Base-by-base conservation (phyloP, 2,888 invertebrate genomes). In the Mactromeris polynyma region DNA sequence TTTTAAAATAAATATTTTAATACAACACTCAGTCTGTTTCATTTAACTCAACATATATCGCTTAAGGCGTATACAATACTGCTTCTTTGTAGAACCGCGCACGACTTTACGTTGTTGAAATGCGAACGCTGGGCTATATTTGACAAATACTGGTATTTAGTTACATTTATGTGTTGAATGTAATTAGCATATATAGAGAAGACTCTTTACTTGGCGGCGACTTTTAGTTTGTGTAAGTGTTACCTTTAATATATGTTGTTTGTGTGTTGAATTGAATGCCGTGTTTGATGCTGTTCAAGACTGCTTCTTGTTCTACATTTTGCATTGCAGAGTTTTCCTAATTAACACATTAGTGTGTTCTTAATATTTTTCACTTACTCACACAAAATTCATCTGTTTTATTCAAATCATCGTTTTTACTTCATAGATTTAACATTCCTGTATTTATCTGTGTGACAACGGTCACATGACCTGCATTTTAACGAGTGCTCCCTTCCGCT, bases 171-270 rank as follows among this genome's bases (percentile, higher is more conserved):
- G 73, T 73, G 58, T 73, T 73, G 73, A 73, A 73, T 73, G 73
- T 33, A 73, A 33, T 73, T 73, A 73, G 73, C 73, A 19, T 58
- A 21, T 26, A 58, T 78, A 78, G 46, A 46, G 78, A 84, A 78
- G 78, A 77, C 36, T 54, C 7, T 51, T 78, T 78, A 40, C 77
- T 54, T 78, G 84, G 26, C 78, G 84, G 54, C 84, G 84, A 54
- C 78, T 42, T 81, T 17, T 81, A 31, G 81, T 86, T 80, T 86
- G 80, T 86, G 85, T 86, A 86, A 86, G 85, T 86, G 64, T 86
- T 40, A 58, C 51, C 80, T 86, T 86, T 83, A 38, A 83, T 83
- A 36, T 33, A 78, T 84, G 84, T 84, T 84, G 84, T 84, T 78
- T 77, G 77, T 84, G 46, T 73, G 31, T 64, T 73, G 77, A 78